These are phyloP conservation scores for Esox masquinongy DNA, from an alignment of 2,797 vertebrate species.

Conservation along the genomic window DNA sequence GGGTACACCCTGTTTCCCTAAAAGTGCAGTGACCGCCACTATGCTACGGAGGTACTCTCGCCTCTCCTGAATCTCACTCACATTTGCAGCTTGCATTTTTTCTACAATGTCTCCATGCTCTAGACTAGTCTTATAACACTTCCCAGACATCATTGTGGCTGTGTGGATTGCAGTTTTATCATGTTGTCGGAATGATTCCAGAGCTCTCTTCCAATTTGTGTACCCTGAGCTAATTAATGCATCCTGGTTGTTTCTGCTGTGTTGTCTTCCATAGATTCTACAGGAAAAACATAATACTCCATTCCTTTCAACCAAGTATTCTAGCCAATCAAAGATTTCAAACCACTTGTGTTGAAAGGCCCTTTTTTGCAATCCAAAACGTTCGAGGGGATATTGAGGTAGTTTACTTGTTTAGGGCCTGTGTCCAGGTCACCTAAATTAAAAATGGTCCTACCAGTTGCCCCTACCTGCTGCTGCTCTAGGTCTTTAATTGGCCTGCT, in stretches of 20 bases:
- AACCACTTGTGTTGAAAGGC: constrained; percentile 20
- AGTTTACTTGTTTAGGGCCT: constrained; percentile 14
- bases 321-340: constrained; percentile 18
- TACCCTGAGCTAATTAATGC: background rate
- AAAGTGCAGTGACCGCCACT: constrained; percentile 20
- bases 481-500: no score
- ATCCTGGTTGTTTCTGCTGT: background rate
- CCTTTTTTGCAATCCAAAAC: constrained; percentile 5
- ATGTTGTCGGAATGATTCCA: constrained; percentile 6
- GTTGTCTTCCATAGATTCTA: constrained; percentile 11
- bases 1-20: constrained; percentile 25
- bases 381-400: constrained; percentile 12
- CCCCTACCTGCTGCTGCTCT: no score
- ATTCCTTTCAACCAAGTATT: constrained; percentile 16
- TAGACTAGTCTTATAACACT: constrained; percentile 7
- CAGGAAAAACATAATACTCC: constrained; percentile 22
- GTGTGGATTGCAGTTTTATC: constrained; percentile 19
- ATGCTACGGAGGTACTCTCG: constrained; percentile 16
- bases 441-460: background rate
- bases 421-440: constrained; percentile 20
- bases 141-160: constrained; percentile 8
- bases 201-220: constrained; percentile 24
- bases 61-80: constrained; percentile 18
- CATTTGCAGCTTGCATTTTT: constrained; percentile 11
- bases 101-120: constrained; percentile 9